These are phyloP conservation scores for Crematogaster levior DNA, from an alignment of 2,888 invertebrate species.

Conservation along the genomic window DNA sequence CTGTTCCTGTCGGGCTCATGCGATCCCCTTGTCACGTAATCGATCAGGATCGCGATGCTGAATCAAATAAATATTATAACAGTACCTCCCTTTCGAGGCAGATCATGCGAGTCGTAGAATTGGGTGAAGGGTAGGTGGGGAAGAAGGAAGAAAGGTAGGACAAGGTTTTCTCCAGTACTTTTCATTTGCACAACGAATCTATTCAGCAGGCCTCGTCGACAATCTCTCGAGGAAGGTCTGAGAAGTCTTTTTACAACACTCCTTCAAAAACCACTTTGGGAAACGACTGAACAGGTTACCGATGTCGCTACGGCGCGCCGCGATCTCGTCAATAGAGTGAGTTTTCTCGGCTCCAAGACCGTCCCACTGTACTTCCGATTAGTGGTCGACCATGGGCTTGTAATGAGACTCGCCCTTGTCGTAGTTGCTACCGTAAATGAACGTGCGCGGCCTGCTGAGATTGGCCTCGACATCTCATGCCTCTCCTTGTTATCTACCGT, in stretches of 20 bases:
- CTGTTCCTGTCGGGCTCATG: constrained; percentile 26
- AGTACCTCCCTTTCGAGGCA: constrained; percentile 54
- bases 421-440: constrained; percentile 95
- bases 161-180: constrained; percentile 52
- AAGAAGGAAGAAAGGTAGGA: neutral
- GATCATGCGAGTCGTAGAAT: constrained; percentile 65
- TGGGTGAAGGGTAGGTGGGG: constrained; percentile 16
- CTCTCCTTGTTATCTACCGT: constrained; percentile 59
- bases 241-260: constrained; percentile 71
- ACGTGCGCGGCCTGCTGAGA: constrained; percentile 90
- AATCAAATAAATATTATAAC: constrained; percentile 29
- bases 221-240: constrained; percentile 51
- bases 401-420: constrained; percentile 94
- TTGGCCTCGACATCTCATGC: constrained; percentile 84
- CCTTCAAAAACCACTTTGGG: constrained; percentile 85
- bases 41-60: constrained; percentile 26
- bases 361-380: constrained; percentile 90
- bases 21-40: neutral
- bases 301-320: constrained; percentile 86
- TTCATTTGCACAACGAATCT: constrained; percentile 59
- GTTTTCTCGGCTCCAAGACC: constrained; percentile 85
- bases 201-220: constrained; percentile 56
- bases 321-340: constrained; percentile 87
- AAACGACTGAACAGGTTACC: constrained; percentile 85
- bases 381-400: constrained; percentile 91